These are phyloP conservation scores for Antheraea mylitta DNA, from an alignment of 1,140 invertebrate species.

Conservation along the genomic window DNA sequence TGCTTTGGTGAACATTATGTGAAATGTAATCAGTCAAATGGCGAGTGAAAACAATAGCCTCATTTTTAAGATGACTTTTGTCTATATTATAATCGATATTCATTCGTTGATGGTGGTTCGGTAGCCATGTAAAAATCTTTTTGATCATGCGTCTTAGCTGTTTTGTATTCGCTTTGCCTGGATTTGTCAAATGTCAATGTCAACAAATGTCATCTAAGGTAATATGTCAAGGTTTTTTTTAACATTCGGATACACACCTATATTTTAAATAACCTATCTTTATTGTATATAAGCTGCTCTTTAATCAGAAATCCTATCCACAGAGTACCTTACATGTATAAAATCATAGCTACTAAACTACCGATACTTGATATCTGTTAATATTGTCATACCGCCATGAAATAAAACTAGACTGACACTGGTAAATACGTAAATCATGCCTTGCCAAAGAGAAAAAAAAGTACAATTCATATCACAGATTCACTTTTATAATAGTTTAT, in stretches of 20 bases:
- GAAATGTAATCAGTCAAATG: conserved; percentile 38
- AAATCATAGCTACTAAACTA: no score
- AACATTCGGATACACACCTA: no score
- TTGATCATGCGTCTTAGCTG: conserved; percentile 70
- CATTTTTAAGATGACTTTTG: conserved; percentile 58
- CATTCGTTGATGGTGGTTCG: conserved; percentile 30
- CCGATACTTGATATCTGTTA: no score
- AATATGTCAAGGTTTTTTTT: neutral
- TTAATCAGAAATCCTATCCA: no score
- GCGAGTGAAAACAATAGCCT: conserved; percentile 27
- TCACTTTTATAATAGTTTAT: neutral
- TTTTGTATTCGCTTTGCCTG: conserved; percentile 13
- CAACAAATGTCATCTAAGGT: neutral
- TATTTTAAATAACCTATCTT: no score
- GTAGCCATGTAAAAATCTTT: conserved; percentile 51
- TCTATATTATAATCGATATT: conserved; percentile 73
- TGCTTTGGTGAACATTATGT: conserved; percentile 51
- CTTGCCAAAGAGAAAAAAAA: neutral
- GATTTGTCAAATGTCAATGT: conserved; percentile 6
- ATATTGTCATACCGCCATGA: no score
- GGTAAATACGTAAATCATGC: neutral
- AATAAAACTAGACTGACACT: neutral
- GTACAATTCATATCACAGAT: neutral
- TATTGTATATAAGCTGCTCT: no score
- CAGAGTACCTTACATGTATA: no score